Conservation (phyloP, 1,140 invertebrate genomes). For the Lasioglossum baleicum region DNA sequence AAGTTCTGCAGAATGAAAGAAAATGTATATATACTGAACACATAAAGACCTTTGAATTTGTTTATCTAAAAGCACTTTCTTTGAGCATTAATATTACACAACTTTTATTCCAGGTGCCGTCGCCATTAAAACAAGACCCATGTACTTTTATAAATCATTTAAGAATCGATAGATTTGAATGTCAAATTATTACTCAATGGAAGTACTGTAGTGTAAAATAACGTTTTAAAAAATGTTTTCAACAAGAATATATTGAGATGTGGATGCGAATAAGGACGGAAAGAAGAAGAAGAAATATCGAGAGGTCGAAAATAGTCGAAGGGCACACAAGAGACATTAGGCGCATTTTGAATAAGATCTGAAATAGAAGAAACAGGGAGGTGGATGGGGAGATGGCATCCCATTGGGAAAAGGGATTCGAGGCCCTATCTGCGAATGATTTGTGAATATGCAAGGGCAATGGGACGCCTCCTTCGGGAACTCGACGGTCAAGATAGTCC, state of each 20-base stretch:
- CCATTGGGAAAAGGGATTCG: conserved; percentile 57
- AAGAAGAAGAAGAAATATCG: not conserved
- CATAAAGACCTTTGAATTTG: too few relatives aligned
- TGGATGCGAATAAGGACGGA: not conserved
- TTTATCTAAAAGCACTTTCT: too few relatives aligned
- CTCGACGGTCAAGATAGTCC: conserved; percentile 77
- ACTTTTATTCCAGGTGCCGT: too few relatives aligned
- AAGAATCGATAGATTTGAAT: too few relatives aligned
- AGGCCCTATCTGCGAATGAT: conserved; percentile 73
- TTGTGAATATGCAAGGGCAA: conserved; percentile 79
- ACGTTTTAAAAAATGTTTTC: not conserved
- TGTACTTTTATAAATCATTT: too few relatives aligned
- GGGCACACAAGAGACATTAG: not conserved
- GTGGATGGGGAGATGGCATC: conserved; percentile 59
- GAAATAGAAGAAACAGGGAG: conserved; percentile 52
- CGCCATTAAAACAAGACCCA: too few relatives aligned
- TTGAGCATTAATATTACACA: too few relatives aligned
- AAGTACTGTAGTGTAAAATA: too few relatives aligned
- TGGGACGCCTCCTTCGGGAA: conserved; percentile 74
- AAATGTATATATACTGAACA: too few relatives aligned
- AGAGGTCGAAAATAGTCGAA: not conserved
- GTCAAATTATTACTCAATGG: too few relatives aligned
- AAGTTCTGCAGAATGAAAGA: too few relatives aligned
- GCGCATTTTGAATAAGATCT: conserved; percentile 63
- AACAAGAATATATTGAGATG: not conserved